Conservation (phyloP, 2,797 vertebrate species). For the Dicrostonyx torquatus region DNA sequence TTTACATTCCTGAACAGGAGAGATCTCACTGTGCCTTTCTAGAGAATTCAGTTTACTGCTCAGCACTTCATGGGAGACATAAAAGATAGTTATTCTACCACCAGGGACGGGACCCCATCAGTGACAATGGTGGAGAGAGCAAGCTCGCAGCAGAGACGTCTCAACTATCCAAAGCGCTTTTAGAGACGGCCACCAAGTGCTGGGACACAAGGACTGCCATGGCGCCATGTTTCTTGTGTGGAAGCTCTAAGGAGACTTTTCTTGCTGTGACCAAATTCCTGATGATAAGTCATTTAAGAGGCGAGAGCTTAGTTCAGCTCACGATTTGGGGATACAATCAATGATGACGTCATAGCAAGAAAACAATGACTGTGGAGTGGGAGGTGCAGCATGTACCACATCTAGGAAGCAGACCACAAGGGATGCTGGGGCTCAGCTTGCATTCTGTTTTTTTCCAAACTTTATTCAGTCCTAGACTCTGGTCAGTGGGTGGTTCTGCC, state of each 20-base stretch:
- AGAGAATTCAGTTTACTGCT: slow-evolving; percentile 9
- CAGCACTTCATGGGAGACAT: slow-evolving; percentile 27
- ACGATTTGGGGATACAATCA: background rate
- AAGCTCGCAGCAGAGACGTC: background rate
- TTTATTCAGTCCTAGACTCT: background rate
- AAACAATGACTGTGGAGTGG: background rate
- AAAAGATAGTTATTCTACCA: slow-evolving; percentile 17
- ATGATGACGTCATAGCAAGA: background rate
- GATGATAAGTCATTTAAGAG: background rate
- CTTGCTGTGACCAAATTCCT: background rate
- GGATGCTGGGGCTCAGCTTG: too few species aligned
- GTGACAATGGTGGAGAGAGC: background rate
- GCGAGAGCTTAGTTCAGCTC: background rate
- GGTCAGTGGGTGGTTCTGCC: background rate
- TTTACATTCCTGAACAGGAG: slow-evolving; percentile 56
- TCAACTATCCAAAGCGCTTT: background rate
- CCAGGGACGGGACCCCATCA: too few species aligned
- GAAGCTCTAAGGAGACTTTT: background rate
- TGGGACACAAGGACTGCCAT: background rate
- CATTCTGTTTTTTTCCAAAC: background rate
- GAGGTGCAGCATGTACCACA: background rate
- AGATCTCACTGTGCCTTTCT: slow-evolving; percentile 25
- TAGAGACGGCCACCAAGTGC: background rate
- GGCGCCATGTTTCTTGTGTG: too few species aligned
- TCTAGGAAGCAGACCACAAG: background rate